phyloP scores from a whole-genome alignment of 35 echinoderm and acorn worm species.

The Apostichopus parvimensis region DNA sequence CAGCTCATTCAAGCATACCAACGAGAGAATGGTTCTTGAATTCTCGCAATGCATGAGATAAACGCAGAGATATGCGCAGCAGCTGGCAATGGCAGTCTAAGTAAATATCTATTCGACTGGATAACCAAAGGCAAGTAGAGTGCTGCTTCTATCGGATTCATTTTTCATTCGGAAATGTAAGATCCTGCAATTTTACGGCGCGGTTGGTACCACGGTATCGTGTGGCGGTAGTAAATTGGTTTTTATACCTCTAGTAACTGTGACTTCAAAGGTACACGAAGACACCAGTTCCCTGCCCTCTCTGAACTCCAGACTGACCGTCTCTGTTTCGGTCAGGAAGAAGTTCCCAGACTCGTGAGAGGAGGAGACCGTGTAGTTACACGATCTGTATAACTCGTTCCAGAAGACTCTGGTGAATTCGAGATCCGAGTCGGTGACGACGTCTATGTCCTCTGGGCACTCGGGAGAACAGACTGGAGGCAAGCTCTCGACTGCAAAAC shows the following conservation, averaged over 20 bases:
- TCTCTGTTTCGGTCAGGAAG: neutral
- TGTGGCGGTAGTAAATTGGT: too few relatives aligned
- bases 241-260: neutral
- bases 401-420: neutral
- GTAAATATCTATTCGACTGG: too few relatives aligned
- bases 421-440: neutral
- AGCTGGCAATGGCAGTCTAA: too few relatives aligned
- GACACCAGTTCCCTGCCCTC: neutral
- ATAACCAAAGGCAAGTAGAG: too few relatives aligned
- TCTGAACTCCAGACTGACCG: neutral
- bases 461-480: conserved; percentile 6
- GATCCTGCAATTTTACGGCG: too few relatives aligned
- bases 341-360: neutral
- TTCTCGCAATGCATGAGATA: too few relatives aligned
- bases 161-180: too few relatives aligned
- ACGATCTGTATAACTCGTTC: conserved; percentile 7
- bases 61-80: too few relatives aligned
- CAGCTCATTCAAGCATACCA: too few relatives aligned
- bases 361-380: conserved; percentile 14
- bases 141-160: too few relatives aligned
- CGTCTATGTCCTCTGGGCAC: neutral
- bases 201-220: too few relatives aligned
- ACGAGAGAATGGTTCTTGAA: too few relatives aligned
- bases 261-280: neutral
- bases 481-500: neutral